Evolutionary conservation across 2,888 invertebrate genomes (phyloP).

Genomic region (Troides oblongomaculatus): DNA sequence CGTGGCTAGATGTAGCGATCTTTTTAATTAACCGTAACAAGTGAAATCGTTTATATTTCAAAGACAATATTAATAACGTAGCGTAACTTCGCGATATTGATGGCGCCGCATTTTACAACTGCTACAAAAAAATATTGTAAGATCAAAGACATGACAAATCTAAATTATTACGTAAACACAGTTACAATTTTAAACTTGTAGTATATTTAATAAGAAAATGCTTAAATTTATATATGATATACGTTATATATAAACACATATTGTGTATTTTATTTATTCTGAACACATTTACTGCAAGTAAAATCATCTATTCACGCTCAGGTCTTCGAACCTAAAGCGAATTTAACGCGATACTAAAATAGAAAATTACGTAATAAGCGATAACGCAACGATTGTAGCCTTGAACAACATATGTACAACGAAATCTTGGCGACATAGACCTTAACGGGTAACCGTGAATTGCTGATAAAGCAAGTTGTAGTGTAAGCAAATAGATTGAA

Average conservation of each 20-base stretch:
- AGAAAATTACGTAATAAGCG: slow-evolving; percentile 53
- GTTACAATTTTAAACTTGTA: too few relatives aligned
- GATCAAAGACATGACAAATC: too few relatives aligned
- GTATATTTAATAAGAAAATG: too few relatives aligned
- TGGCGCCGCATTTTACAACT: slow-evolving; percentile 1
- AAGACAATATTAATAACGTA: slow-evolving; percentile 19
- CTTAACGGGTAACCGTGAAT: slow-evolving; percentile 7
- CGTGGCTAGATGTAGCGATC: slow-evolving; percentile 17
- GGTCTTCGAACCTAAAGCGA: slow-evolving; percentile 53
- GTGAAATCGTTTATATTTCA: slow-evolving; percentile 4
- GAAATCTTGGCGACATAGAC: slow-evolving; percentile 19
- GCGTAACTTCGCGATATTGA: slow-evolving; percentile 1
- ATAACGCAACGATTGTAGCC: slow-evolving; percentile 59
- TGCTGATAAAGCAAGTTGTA: too few relatives aligned
- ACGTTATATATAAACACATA: too few relatives aligned
- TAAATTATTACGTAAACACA: too few relatives aligned
- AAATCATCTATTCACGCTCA: slow-evolving; percentile 38
- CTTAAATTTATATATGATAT: too few relatives aligned
- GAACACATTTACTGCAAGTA: slow-evolving; percentile 28
- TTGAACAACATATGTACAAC: slow-evolving; percentile 51
- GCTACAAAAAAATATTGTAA: too few relatives aligned
- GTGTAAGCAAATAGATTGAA: too few relatives aligned
- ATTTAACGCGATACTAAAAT: slow-evolving; percentile 47
- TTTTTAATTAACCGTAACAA: slow-evolving; percentile 20
- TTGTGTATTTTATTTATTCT: too few relatives aligned